These are phyloP conservation scores for Archivesica marissinica DNA, from an alignment of 1,140 invertebrate species.

Conservation along the genomic window DNA sequence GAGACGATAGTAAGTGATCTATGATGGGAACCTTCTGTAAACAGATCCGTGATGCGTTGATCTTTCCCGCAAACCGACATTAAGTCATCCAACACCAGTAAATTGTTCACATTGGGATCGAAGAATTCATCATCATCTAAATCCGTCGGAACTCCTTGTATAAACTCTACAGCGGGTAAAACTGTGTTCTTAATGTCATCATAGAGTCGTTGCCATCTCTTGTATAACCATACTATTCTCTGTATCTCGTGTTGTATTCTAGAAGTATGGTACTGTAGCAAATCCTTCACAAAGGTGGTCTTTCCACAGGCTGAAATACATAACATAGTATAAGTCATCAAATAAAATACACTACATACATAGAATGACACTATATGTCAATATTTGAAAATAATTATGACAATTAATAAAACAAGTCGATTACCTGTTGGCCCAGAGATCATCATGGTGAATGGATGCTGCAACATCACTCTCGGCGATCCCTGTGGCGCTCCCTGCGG, in stretches of 20 bases:
- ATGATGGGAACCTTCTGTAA: neutral
- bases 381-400: too few relatives aligned
- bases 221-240: constrained; percentile 14
- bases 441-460: neutral
- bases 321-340: too few relatives aligned
- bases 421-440: neutral
- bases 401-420: too few relatives aligned
- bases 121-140: constrained; percentile 38
- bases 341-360: too few relatives aligned
- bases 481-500: neutral
- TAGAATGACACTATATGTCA: too few relatives aligned
- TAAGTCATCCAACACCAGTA: constrained; percentile 23
- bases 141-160: constrained; percentile 4
- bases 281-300: neutral
- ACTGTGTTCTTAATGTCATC: neutral
- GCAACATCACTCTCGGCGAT: neutral
- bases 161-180: constrained; percentile 4
- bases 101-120: constrained; percentile 33
- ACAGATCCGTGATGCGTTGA: too few relatives aligned
- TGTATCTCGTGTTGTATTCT: neutral
- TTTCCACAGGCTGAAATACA: too few relatives aligned
- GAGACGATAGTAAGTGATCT: neutral
- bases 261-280: neutral
- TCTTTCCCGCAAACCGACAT: neutral
- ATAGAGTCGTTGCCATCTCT: neutral